These are phyloP conservation scores for Drosophila sp. DNA, from an alignment of 1,140 invertebrate genomes.

Conservation along the genomic window DNA sequence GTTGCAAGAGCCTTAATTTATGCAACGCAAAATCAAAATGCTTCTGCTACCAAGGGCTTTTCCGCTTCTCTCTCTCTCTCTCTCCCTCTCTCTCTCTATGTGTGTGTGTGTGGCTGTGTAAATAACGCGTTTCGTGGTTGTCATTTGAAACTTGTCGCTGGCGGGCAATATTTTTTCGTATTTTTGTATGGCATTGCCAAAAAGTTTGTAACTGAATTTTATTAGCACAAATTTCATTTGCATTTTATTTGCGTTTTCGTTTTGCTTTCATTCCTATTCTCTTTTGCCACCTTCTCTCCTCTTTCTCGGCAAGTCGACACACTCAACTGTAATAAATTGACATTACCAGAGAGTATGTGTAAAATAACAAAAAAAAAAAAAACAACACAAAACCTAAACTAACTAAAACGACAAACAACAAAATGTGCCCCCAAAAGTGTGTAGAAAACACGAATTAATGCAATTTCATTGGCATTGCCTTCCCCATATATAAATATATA, in stretches of 20 bases:
- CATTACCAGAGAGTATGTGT: slow-evolving; percentile 19
- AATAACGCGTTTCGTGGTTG: slow-evolving; percentile 59
- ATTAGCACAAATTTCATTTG: slow-evolving; percentile 78
- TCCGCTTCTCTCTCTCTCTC: background rate
- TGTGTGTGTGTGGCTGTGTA: slow-evolving; percentile 39
- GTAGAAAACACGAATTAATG: slow-evolving; percentile 53
- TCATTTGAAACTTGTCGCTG: slow-evolving; percentile 41
- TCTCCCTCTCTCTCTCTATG: slow-evolving; percentile 19
- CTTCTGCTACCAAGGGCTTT: background rate
- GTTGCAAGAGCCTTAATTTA: slow-evolving; percentile 55
- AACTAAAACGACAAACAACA: slow-evolving; percentile 56
- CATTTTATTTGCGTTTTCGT: slow-evolving; percentile 71
- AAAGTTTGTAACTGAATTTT: slow-evolving; percentile 78
- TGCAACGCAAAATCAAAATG: slow-evolving; percentile 49
- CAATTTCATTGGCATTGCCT: slow-evolving; percentile 50
- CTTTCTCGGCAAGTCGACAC: slow-evolving; percentile 19
- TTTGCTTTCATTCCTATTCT: slow-evolving; percentile 10
- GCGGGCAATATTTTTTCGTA: slow-evolving; percentile 41
- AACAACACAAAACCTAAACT: slow-evolving; percentile 34
- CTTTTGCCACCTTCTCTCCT: background rate
- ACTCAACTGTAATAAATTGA: slow-evolving; percentile 60
- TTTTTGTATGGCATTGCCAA: slow-evolving; percentile 52
- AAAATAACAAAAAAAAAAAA: slow-evolving; percentile 37
- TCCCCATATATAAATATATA: slow-evolving; percentile 24
- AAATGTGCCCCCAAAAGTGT: slow-evolving; percentile 23